Base-by-base conservation (phyloP, 2,888 invertebrate species). In the Odontothrips loti region DNA sequence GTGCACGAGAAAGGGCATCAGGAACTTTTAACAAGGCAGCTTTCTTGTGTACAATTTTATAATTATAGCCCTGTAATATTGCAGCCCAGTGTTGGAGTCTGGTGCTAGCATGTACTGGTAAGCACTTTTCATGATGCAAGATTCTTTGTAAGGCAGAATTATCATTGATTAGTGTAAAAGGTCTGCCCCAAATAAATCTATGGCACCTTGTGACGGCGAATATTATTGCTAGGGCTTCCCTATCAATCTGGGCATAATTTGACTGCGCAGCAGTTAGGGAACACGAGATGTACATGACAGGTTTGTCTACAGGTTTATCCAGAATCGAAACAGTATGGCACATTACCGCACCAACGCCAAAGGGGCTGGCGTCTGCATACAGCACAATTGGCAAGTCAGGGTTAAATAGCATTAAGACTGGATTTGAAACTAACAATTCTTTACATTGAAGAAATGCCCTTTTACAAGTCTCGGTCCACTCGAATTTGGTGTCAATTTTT, bases 101-200 rank as follows among this genome's bases (percentile, higher is more conserved):
- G n/a, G 10, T 20, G 1, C 63, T 68, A 1, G 79, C 4, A 3
- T 15, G 17, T 9, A 48, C 68, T 0, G 81, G 79, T n/a, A 80
- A 29, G 15, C 23, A 12, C 43, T 80, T 80, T 20, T 1, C 9
- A 34, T 3, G 9, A 47, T 47, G 2, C 10, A 81, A 80, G 47
- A 82, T 80, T 1, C 48, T 47, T 27, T 43, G 6, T 9, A 82
- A 8, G 10, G 81, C 81, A 34, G 63, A 23, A 78, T 82, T 80
- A 43, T 82, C 82, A 1, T 81, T 81, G 9, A 80, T 48, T 20
- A 80, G 17, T 0, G 34, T 47, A 43, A 82, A 81, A 8, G 0
- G 8, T 81, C 58, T 34, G 0, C 79, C 81, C 58, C 48, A 81
- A 34, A 81, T 17, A n/a, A 10, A 80, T 15, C 47, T 81, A 48